These are phyloP conservation scores for Anneissia japonica DNA, from an alignment of 35 echinoderm and acorn worm genomes.

Conservation along the genomic window DNA sequence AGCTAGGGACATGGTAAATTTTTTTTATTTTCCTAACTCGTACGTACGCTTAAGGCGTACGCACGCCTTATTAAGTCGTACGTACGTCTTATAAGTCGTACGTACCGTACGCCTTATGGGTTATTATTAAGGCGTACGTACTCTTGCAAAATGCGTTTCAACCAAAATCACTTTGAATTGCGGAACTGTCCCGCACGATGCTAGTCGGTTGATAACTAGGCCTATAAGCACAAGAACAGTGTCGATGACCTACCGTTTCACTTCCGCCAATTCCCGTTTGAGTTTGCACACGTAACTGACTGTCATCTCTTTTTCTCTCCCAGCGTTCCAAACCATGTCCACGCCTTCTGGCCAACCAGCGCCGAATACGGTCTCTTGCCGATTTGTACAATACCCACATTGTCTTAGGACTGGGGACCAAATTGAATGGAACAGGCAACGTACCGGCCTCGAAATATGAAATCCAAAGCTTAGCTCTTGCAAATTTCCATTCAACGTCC, in stretches of 20 bases:
- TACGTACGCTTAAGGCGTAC: too few species aligned
- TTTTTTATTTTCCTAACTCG: too few species aligned
- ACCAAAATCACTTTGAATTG: too few species aligned
- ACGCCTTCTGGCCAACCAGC: background rate
- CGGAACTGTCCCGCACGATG: too few species aligned
- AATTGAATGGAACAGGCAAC: conserved; percentile 62
- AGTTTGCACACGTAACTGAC: background rate
- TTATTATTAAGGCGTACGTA: too few species aligned
- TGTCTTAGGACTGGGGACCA: conserved; percentile 58
- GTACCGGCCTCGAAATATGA: conserved; percentile 68
- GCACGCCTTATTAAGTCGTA: too few species aligned
- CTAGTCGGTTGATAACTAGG: too few species aligned
- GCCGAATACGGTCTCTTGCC: background rate
- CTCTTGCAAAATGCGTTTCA: too few species aligned
- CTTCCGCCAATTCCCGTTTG: background rate
- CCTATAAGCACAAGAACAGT: background rate
- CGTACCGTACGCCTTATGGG: too few species aligned
- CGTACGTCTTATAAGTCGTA: too few species aligned
- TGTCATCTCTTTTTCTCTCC: background rate
- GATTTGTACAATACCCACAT: conserved; percentile 37
- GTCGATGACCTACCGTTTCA: background rate
- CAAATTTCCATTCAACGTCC: conserved; percentile 79
- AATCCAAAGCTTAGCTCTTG: conserved; percentile 60
- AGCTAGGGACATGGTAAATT: too few species aligned
- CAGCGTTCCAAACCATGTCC: background rate